phyloP scores from a whole-genome alignment of 2,888 invertebrate species.

The Tenodera sinensis region DNA sequence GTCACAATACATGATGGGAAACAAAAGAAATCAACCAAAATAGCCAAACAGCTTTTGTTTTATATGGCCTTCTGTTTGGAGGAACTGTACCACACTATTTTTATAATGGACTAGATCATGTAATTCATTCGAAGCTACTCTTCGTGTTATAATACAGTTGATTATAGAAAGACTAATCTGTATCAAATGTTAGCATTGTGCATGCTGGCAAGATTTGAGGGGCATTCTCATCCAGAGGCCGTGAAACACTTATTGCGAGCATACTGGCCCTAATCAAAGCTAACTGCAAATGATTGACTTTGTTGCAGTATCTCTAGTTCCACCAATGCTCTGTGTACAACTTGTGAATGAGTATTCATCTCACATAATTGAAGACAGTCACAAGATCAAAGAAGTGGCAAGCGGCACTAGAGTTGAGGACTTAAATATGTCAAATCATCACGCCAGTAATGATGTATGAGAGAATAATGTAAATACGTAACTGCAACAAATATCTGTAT shows the following conservation, averaged over 20 bases:
- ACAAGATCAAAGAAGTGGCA: conserved; percentile 37
- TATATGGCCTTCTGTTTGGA: conserved; percentile 76
- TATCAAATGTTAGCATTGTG: conserved; percentile 73
- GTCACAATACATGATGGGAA: conserved; percentile 68
- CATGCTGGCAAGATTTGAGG: conserved; percentile 70
- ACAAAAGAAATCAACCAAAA: conserved; percentile 59
- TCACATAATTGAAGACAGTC: conserved; percentile 62
- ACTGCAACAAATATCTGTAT: background rate
- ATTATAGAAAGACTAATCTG: conserved; percentile 67
- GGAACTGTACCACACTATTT: conserved; percentile 78
- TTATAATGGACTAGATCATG: conserved; percentile 59
- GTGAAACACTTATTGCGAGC: conserved; percentile 59
- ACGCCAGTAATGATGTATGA: background rate
- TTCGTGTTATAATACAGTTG: conserved; percentile 55
- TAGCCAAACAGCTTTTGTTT: conserved; percentile 66
- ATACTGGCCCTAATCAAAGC: conserved; percentile 64
- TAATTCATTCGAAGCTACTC: conserved; percentile 55
- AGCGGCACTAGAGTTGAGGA: conserved; percentile 28
- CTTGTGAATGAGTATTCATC: conserved; percentile 68
- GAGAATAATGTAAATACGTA: background rate
- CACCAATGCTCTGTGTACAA: conserved; percentile 74
- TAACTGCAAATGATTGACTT: conserved; percentile 74
- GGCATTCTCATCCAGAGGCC: conserved; percentile 64
- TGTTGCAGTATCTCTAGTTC: conserved; percentile 71
- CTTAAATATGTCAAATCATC: background rate